Conservation (phyloP, 2,888 invertebrate genomes). For the Meloe dianella region DNA sequence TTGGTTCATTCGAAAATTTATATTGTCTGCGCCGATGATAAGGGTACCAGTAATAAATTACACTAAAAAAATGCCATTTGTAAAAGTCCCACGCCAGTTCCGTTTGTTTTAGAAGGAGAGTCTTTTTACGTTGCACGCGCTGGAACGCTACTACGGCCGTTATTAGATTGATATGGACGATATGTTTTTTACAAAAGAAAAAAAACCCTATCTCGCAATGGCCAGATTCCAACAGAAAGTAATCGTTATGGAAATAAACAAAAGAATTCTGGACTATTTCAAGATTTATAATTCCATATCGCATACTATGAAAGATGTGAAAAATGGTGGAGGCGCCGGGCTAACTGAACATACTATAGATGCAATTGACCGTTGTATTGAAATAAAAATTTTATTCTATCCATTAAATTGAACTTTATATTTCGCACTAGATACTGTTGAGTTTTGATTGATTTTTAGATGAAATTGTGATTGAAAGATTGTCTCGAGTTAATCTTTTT, state of each 20-base stretch:
- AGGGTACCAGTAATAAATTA: conserved; percentile 56
- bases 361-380: conserved; percentile 23
- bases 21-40: conserved; percentile 58
- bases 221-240: neutral
- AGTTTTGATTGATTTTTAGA: neutral
- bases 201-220: neutral
- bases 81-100: conserved; percentile 47
- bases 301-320: neutral
- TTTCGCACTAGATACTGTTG: neutral
- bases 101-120: conserved; percentile 36
- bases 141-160: conserved; percentile 11
- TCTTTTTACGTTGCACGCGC: conserved; percentile 3
- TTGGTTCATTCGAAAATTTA: conserved; percentile 57
- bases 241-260: neutral
- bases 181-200: neutral
- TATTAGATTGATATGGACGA: conserved; percentile 22
- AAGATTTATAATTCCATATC: neutral
- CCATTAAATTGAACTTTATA: neutral
- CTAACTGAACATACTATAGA: neutral
- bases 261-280: conserved; percentile 2
- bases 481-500: too few species aligned
- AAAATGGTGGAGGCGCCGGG: conserved; percentile 1
- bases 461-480: too few species aligned
- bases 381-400: neutral
- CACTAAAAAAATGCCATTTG: conserved; percentile 56